Conservation (phyloP, 2,888 invertebrate genomes). For the Actias luna region DNA sequence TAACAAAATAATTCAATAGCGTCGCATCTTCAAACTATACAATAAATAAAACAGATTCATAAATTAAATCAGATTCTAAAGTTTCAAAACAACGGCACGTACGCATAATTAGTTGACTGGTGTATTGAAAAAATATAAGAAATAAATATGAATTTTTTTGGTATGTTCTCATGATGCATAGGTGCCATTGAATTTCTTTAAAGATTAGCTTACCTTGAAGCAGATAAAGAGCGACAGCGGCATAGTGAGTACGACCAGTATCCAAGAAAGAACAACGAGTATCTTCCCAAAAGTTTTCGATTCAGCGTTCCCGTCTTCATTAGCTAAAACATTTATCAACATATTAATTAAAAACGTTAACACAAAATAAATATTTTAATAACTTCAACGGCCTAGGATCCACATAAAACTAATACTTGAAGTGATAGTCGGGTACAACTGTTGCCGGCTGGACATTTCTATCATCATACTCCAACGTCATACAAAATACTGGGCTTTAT, state of each 20-base stretch:
- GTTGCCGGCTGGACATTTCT: constrained; percentile 71
- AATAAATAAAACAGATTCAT: neutral
- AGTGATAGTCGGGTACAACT: constrained; percentile 62
- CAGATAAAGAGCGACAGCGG: constrained; percentile 96
- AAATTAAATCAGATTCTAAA: neutral
- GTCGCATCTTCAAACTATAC: neutral
- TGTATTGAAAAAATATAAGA: neutral
- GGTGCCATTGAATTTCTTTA: too few species aligned
- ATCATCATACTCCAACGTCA: constrained; percentile 41
- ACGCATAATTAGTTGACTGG: neutral
- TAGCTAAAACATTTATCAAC: constrained; percentile 62
- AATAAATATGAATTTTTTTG: neutral
- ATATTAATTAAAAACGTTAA: constrained; percentile 14
- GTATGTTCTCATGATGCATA: neutral
- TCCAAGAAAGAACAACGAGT: constrained; percentile 90
- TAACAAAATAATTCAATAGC: neutral
- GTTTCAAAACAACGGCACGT: too few species aligned
- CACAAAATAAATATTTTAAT: constrained; percentile 20
- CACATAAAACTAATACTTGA: constrained; percentile 30
- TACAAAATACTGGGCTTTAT: neutral
- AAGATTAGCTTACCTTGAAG: constrained; percentile 88
- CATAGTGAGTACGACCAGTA: constrained; percentile 91
- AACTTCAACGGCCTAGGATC: neutral
- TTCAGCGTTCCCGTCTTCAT: constrained; percentile 83
- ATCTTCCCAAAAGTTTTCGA: constrained; percentile 91